Conservation (phyloP, 92 coral and sea anemone genomes). For the Umimayanthus kanabou region DNA sequence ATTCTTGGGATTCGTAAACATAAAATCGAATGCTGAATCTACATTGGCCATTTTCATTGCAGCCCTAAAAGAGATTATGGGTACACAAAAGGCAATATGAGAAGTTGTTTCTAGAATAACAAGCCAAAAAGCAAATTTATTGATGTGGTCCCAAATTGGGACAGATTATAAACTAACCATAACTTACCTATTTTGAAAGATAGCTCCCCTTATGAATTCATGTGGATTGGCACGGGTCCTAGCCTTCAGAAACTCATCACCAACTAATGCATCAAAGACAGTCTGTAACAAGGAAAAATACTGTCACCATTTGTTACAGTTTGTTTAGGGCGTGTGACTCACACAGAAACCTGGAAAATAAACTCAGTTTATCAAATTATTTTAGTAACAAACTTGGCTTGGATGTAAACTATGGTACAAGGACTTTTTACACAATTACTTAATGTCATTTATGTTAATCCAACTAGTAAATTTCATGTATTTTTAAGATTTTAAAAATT, state of each 20-base stretch:
- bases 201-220: constrained; percentile 92
- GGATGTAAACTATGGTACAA: too few species aligned
- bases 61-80: constrained; percentile 62
- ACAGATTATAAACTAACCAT: background rate
- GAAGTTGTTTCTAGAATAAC: too few species aligned
- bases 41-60: constrained; percentile 99
- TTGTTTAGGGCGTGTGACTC: background rate
- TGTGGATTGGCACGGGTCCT: constrained; percentile 98
- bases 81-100: too few species aligned
- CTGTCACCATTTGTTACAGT: background rate
- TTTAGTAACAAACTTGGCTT: too few species aligned
- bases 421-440: too few species aligned
- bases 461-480: too few species aligned
- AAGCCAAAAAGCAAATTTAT: too few species aligned
- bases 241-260: constrained; percentile 90
- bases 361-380: too few species aligned
- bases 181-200: constrained; percentile 90
- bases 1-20: constrained; percentile 89
- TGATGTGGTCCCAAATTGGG: too few species aligned
- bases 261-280: constrained; percentile 88
- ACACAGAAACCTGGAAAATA: too few species aligned
- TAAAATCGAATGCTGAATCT: constrained; percentile 96
- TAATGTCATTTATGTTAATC: too few species aligned
- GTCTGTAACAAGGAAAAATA: constrained; percentile 54
- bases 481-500: too few species aligned